Evolutionary conservation across 1,140 invertebrate genomes (phyloP).

Genomic region (Diprion similis): DNA sequence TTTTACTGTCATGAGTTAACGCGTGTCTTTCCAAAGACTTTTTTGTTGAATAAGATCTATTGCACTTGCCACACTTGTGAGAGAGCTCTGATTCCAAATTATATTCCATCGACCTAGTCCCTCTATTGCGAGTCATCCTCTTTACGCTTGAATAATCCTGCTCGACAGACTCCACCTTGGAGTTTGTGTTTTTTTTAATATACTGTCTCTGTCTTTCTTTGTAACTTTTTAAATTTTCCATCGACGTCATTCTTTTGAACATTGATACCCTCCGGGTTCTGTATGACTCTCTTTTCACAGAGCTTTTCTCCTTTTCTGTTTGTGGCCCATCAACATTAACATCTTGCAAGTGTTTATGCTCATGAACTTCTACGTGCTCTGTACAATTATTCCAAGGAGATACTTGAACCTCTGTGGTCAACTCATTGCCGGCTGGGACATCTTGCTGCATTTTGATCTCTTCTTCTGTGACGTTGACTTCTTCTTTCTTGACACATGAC

Average conservation of each 20-base stretch:
- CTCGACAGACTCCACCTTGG: constrained; percentile 31
- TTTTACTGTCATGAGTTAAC: constrained; percentile 31
- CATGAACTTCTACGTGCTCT: background rate
- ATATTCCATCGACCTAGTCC: background rate
- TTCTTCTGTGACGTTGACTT: background rate
- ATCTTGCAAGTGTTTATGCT: background rate
- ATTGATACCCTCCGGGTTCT: constrained; percentile 40
- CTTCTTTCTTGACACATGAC: constrained; percentile 18
- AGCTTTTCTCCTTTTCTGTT: constrained; percentile 27
- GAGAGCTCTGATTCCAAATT: constrained; percentile 14
- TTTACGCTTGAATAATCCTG: constrained; percentile 21
- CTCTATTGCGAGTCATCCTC: constrained; percentile 18
- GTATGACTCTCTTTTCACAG: constrained; percentile 29
- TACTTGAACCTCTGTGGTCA: background rate
- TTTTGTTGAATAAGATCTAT: constrained; percentile 37
- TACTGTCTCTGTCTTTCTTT: constrained; percentile 50
- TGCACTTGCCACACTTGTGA: constrained; percentile 36
- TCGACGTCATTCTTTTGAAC: constrained; percentile 50
- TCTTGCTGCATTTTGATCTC: background rate
- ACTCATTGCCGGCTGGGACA: constrained; percentile 1
- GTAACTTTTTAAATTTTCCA: constrained; percentile 46
- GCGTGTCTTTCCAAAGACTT: constrained; percentile 39
- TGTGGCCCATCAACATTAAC: background rate
- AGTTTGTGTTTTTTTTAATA: constrained; percentile 41
- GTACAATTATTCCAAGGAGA: background rate